A percentile compares a stretch with the other conserved stretches of the same genome.
phyloP scores from a whole-genome alignment of 1,140 invertebrate species.

The Ylistrum balloti region DNA sequence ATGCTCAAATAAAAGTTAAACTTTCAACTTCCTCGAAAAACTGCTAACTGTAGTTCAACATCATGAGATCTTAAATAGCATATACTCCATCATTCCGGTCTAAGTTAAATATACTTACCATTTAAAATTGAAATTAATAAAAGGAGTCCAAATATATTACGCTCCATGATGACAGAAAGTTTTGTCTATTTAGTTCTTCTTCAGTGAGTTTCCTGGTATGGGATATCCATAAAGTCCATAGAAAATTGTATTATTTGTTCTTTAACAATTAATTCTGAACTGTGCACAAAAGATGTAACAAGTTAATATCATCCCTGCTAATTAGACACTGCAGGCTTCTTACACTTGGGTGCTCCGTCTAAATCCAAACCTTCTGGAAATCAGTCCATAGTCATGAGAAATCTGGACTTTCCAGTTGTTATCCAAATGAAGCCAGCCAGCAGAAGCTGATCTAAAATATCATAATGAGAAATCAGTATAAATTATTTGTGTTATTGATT shows the following conservation, averaged over 20 bases:
- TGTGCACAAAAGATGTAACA: neutral
- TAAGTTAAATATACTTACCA: neutral
- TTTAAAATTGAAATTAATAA: slow-evolving; percentile 37
- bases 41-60: too few species aligned
- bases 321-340: neutral
- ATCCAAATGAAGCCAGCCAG: slow-evolving; percentile 30
- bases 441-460: slow-evolving; percentile 1
- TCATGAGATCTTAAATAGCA: too few species aligned
- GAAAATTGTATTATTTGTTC: too few species aligned
- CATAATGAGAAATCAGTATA: neutral
- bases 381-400: neutral
- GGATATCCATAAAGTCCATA: neutral
- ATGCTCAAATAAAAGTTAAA: too few species aligned
- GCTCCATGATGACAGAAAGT: neutral
- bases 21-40: too few species aligned
- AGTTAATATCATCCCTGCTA: neutral
- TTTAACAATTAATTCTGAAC: neutral
- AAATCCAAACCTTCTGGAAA: neutral
- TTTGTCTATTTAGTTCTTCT: neutral
- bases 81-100: too few species aligned
- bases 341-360: neutral
- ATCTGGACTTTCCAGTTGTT: neutral
- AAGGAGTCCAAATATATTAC: slow-evolving; percentile 33
- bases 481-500: neutral
- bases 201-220: neutral